Conservation (phyloP, 2,888 invertebrate species). For the Chymomyza amoena region DNA sequence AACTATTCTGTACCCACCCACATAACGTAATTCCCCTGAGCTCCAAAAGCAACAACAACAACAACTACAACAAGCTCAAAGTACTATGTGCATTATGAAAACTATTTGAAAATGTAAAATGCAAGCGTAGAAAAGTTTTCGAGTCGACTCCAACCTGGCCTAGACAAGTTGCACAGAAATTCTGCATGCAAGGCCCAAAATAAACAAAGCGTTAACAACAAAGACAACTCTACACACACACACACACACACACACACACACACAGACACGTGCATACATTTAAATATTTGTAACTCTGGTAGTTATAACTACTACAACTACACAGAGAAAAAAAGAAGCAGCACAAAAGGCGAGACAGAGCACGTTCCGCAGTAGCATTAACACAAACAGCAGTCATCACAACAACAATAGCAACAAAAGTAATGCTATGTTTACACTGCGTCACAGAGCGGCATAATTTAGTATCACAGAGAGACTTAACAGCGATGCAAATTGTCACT, state of each 20-base stretch:
- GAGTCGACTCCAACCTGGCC: background rate
- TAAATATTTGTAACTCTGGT: background rate
- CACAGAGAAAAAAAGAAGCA: background rate
- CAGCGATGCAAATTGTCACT: no score
- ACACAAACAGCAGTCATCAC: background rate
- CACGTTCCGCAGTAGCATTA: conserved; percentile 3
- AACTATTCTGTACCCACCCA: conserved; percentile 14
- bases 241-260: background rate
- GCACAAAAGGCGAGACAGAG: background rate
- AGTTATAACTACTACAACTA: background rate
- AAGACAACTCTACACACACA: background rate
- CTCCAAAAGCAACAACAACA: background rate
- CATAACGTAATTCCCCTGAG: background rate
- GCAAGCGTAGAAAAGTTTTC: background rate
- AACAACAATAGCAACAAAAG: background rate
- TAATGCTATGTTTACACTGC: background rate
- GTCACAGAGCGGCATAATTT: no score
- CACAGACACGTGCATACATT: background rate
- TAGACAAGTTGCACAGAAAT: background rate
- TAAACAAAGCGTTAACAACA: background rate
- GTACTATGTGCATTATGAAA: conserved; percentile 43
- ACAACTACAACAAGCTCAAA: background rate
- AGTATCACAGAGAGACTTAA: no score
- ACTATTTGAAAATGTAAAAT: conserved; percentile 54
- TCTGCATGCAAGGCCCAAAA: background rate